Conservation (phyloP, 92 coral and sea anemone species). For the Meandrina meandrites region DNA sequence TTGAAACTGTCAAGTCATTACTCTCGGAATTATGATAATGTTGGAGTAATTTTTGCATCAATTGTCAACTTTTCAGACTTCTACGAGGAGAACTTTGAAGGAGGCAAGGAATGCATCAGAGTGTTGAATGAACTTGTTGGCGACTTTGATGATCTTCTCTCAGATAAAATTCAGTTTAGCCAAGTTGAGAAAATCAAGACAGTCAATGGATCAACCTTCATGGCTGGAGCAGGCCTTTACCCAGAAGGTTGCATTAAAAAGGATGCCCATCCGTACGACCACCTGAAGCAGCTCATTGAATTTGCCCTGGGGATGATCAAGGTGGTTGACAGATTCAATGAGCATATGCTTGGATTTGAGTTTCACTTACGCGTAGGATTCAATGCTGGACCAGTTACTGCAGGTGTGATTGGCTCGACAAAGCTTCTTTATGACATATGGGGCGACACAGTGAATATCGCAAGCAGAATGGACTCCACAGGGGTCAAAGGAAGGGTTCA, state of each 20-base stretch:
- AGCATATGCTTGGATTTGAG: slow-evolving; percentile 96
- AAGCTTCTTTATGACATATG: slow-evolving; percentile 96
- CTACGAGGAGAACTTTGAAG: slow-evolving; percentile 99
- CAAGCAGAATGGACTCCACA: slow-evolving; percentile 98
- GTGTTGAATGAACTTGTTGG: slow-evolving; percentile 97
- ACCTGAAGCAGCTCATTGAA: slow-evolving; percentile 87
- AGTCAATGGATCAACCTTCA: slow-evolving; percentile 97
- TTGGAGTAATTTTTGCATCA: slow-evolving; percentile 98
- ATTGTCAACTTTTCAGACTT: slow-evolving; percentile 97
- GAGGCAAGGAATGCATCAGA: slow-evolving; percentile 98
- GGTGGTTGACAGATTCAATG: slow-evolving; percentile 89
- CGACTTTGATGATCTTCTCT: slow-evolving; percentile 94
- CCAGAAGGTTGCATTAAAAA: slow-evolving; percentile 70
- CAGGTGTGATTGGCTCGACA: slow-evolving; percentile 98
- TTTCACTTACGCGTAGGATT: slow-evolving; percentile 92
- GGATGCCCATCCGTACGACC: slow-evolving; percentile 78
- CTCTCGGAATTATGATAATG: slow-evolving; percentile 91
- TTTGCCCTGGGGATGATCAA: slow-evolving; percentile 97
- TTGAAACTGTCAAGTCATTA: slow-evolving; percentile 89
- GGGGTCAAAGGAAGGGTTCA: slow-evolving; percentile 89
- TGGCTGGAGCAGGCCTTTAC: slow-evolving; percentile 98
- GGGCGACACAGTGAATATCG: slow-evolving; percentile 99
- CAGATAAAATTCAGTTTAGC: slow-evolving; percentile 72
- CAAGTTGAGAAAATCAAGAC: slow-evolving; percentile 99
- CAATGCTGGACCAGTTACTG: slow-evolving; percentile 97